A percentile compares a stretch with the other conserved stretches of the same genome.
Evolutionary conservation across 2,888 invertebrate species (phyloP).

Genomic region (Oxycera nigricornis): DNA sequence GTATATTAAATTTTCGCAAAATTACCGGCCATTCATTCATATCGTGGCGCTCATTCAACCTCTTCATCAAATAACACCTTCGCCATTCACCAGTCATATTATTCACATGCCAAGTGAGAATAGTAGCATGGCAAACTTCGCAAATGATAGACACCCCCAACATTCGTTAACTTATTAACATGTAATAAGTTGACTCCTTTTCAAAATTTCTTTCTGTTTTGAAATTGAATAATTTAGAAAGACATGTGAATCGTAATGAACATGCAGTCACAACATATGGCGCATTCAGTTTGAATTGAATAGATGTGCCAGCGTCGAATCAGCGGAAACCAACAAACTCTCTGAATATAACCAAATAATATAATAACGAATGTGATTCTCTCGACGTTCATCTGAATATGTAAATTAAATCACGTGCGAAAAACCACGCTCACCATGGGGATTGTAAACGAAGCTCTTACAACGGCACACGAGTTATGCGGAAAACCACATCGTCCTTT

Average conservation of each 20-base stretch:
- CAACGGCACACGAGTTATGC: background rate
- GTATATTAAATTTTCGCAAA: no score
- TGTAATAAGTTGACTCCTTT: background rate
- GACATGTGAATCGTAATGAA: background rate
- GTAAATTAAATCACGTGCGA: slow-evolving; percentile 40
- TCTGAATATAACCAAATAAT: background rate
- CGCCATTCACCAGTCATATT: no score
- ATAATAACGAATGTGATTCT: background rate
- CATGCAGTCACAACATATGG: background rate
- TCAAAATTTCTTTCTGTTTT: background rate
- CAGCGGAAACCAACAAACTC: background rate
- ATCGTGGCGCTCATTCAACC: no score
- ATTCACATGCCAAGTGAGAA: no score
- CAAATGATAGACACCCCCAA: no score
- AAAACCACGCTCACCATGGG: slow-evolving; percentile 15
- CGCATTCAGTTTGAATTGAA: background rate
- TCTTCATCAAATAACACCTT: no score
- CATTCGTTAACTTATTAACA: no score
- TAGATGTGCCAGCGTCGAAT: background rate
- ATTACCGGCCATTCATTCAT: no score
- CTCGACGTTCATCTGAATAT: slow-evolving; percentile 24
- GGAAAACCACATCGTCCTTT: background rate
- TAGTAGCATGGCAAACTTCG: no score
- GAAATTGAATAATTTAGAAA: slow-evolving; percentile 15
- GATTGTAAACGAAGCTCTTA: background rate